Evolutionary conservation across 1,140 invertebrate genomes (phyloP).

Genomic region (Listronotus bonariensis): DNA sequence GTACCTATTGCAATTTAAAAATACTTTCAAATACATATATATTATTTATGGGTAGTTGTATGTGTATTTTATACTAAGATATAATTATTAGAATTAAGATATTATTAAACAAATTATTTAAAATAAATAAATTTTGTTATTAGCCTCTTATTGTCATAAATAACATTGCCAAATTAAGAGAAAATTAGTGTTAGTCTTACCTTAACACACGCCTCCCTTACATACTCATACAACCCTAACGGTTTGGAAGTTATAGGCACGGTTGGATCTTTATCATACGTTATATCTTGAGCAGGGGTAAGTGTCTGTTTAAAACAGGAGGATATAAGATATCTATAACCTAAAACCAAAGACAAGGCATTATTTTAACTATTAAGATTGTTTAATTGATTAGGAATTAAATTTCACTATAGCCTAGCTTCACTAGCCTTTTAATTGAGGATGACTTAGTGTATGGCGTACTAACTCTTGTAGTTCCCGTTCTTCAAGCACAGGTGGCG

Average conservation of each 20-base stretch:
- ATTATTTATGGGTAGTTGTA: too few species aligned
- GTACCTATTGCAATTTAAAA: too few species aligned
- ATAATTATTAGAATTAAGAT: too few species aligned
- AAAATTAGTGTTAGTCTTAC: slow-evolving; percentile 36
- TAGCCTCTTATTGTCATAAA: too few species aligned
- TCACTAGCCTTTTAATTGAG: slow-evolving; percentile 69
- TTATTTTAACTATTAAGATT: too few species aligned
- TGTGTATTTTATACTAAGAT: too few species aligned
- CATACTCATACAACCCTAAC: slow-evolving; percentile 47
- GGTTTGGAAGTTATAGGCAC: slow-evolving; percentile 44
- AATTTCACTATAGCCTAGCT: background rate
- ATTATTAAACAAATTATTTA: too few species aligned
- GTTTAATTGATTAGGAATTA: background rate
- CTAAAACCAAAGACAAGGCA: slow-evolving; percentile 9
- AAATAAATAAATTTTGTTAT: too few species aligned
- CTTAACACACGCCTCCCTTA: slow-evolving; percentile 46
- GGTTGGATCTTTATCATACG: slow-evolving; percentile 71
- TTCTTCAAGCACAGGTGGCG: slow-evolving; percentile 78
- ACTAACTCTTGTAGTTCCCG: slow-evolving; percentile 78
- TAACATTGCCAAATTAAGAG: too few species aligned
- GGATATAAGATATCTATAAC: slow-evolving; percentile 76
- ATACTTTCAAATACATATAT: too few species aligned
- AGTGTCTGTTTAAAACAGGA: slow-evolving; percentile 71
- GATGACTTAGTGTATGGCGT: slow-evolving; percentile 75
- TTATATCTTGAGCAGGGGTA: slow-evolving; percentile 71